Evolutionary conservation across 2,888 invertebrate species (phyloP), one percentile per base, ranked within the genome.

Genomic region (Hanleya hanleyi): DNA sequence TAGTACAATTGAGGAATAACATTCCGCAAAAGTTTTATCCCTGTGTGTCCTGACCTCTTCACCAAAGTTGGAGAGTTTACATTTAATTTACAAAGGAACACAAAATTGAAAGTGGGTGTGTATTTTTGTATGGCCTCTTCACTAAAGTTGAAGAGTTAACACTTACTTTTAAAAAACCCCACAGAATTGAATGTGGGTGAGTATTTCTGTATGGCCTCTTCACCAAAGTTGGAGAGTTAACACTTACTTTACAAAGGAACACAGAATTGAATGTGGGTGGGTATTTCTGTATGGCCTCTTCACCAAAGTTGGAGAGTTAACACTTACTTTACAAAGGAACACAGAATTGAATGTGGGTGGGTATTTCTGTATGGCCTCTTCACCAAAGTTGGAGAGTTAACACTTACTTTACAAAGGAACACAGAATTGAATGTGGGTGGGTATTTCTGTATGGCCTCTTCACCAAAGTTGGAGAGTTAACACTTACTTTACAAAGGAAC

Each of bases 211-310:
- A n/a, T n/a, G n/a, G n/a, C n/a, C n/a, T n/a, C n/a, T n/a, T n/a
- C n/a, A n/a, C n/a, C n/a, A n/a, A n/a, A n/a, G n/a, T n/a, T n/a
- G n/a, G n/a, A n/a, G n/a, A n/a, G n/a, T n/a, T n/a, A n/a, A n/a
- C n/a, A 41, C 82, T 77, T 71, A 88, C 89, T 76, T 84, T 81
- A 74, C 83, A 81, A 18, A 88, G 61, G 70, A 84, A 89, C 18
- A 88, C 80, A 32, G 89, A 89, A 47, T 80, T 81, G 69, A 77
- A 84, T 15, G 57, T 57, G 5, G 4, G 22, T 9, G 2, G 22
- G 32, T 57, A 57, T 57, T 57, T 57, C 32, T 15, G 15, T 26
- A 57, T 1, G 29, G 57, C 57, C 29, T 57, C 57, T 57, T 57
- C 57, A 57, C 29, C 57, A 22, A 50, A 49, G 6, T 18, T 12